Percentiles rank a stretch among this genome's conserved stretches.
Evolutionary conservation across 2,888 invertebrate genomes (phyloP).

Genomic region (Pheosia gnoma): DNA sequence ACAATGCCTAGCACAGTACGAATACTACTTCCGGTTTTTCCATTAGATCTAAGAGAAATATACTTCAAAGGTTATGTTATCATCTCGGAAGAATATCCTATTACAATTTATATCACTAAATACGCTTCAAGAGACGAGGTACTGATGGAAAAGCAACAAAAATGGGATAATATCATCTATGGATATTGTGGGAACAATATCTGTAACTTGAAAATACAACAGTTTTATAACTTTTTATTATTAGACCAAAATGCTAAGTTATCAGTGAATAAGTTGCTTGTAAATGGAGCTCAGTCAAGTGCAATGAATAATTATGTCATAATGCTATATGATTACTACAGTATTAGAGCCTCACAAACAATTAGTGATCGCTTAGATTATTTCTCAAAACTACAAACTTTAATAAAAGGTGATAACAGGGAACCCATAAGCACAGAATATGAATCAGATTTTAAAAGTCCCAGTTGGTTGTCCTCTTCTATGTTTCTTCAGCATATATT

Average conservation of each 20-base stretch:
- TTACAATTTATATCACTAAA: slow-evolving; percentile 60
- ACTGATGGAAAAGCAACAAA: slow-evolving; percentile 27
- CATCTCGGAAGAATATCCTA: slow-evolving; percentile 32
- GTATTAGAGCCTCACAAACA: slow-evolving; percentile 65
- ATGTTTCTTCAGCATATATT: slow-evolving; percentile 70
- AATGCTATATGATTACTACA: slow-evolving; percentile 66
- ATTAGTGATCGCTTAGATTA: slow-evolving; percentile 50
- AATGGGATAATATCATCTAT: slow-evolving; percentile 43
- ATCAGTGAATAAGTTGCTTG: slow-evolving; percentile 46
- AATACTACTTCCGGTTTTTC: slow-evolving; percentile 56
- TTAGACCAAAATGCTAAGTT: slow-evolving; percentile 36
- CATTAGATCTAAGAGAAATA: slow-evolving; percentile 30
- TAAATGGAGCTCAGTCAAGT: slow-evolving; percentile 47
- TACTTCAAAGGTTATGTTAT: slow-evolving; percentile 60
- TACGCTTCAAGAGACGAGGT: slow-evolving; percentile 36
- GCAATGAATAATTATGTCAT: slow-evolving; percentile 51
- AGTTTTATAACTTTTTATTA: slow-evolving; percentile 42
- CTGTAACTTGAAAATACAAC: slow-evolving; percentile 23
- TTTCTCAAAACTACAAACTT: slow-evolving; percentile 56
- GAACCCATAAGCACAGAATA: slow-evolving; percentile 16
- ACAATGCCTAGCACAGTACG: slow-evolving; percentile 35
- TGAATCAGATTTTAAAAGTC: slow-evolving; percentile 36
- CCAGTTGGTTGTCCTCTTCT: slow-evolving; percentile 62
- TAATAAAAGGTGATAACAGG: slow-evolving; percentile 51
- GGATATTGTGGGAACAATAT: slow-evolving; percentile 48